phyloP scores from a whole-genome alignment of 2,113 vertebrate genomes.

The Fukomys damarensis region DNA sequence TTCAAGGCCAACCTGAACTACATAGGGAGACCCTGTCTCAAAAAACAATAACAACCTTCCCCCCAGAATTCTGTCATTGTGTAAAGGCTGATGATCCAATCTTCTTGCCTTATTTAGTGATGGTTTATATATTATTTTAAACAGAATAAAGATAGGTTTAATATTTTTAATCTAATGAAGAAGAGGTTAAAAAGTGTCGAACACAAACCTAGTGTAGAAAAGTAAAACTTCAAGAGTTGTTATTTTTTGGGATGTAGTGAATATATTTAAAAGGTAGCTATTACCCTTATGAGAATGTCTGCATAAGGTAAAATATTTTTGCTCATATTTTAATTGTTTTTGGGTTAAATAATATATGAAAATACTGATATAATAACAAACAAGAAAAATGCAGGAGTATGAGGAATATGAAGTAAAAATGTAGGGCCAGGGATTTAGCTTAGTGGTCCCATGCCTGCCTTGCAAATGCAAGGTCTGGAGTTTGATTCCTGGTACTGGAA shows the following conservation, averaged over 20 bases:
- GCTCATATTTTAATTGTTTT: conserved; percentile 39
- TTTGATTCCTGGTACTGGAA: too few species aligned
- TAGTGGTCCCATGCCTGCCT: too few species aligned
- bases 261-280: conserved; percentile 6
- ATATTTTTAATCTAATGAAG: not conserved
- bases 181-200: not conserved
- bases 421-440: too few species aligned
- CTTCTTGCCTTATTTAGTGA: not conserved
- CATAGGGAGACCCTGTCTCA: too few species aligned
- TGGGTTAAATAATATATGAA: not conserved
- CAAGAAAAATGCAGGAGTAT: not conserved
- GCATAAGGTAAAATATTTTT: not conserved
- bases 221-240: not conserved
- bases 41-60: too few species aligned
- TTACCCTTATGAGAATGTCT: not conserved
- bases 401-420: not conserved
- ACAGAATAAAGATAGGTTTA: conserved; percentile 29
- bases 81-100: not conserved
- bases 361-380: not conserved
- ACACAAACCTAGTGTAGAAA: not conserved
- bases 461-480: too few species aligned
- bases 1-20: too few species aligned
- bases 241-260: conserved; percentile 25
- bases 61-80: not conserved
- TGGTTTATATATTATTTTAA: conserved; percentile 56